Evolutionary conservation across 2,113 vertebrate species (phyloP).

Genomic region (Cettia cetti): DNA sequence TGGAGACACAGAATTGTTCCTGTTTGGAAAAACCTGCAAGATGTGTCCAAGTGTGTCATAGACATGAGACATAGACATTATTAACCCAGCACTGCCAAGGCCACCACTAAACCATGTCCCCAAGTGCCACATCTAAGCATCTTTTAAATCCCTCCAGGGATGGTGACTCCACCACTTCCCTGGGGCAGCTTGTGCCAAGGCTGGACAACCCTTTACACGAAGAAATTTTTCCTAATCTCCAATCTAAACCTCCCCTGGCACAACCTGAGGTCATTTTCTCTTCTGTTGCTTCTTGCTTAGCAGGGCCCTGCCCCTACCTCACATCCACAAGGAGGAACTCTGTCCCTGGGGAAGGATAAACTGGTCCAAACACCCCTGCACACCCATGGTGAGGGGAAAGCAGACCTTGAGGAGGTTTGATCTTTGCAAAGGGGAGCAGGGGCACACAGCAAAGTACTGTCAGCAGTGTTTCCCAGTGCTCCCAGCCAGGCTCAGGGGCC

Average conservation of each 20-base stretch:
- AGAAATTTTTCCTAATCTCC: neutral
- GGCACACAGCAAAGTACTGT: neutral
- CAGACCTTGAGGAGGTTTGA: neutral
- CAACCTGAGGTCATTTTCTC: neutral
- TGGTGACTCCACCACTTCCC: too few relatives aligned
- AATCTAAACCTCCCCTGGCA: neutral
- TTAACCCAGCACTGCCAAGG: neutral
- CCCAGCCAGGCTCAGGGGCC: neutral
- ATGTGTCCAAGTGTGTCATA: neutral
- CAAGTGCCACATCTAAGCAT: neutral
- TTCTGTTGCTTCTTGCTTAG: neutral
- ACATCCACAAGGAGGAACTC: neutral
- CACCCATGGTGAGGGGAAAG: neutral
- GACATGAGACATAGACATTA: neutral
- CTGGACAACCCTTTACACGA: neutral
- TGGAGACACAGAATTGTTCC: accelerated
- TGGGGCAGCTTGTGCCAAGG: neutral
- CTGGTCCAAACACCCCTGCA: neutral
- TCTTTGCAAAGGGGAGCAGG: neutral
- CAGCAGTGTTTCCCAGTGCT: neutral
- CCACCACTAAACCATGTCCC: neutral
- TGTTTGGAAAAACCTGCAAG: neutral
- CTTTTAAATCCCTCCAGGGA: neutral
- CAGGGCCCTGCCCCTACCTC: accelerated
- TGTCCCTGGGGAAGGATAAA: neutral